These are phyloP conservation scores for Ochlodes sylvanus DNA, from an alignment of 2,888 invertebrate genomes.

Conservation along the genomic window DNA sequence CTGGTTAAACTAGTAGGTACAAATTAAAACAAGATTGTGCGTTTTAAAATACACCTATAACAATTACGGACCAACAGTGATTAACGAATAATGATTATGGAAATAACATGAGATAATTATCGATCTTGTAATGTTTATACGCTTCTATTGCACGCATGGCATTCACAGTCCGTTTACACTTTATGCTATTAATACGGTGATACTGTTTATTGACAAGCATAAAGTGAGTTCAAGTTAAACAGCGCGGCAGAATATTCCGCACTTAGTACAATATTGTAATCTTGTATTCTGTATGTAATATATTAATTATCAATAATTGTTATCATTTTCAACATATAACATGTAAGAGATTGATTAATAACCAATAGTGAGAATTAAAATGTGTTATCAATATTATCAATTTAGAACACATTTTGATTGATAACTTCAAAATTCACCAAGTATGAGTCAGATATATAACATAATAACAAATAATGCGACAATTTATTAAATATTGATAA, in stretches of 20 bases:
- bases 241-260: conserved; percentile 25
- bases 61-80: conserved; percentile 39
- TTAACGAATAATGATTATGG: conserved; percentile 48
- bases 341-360: not conserved
- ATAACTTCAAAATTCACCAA: too few species aligned
- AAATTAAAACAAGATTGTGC: not conserved
- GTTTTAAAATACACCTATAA: not conserved
- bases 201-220: not conserved
- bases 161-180: not conserved
- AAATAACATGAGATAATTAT: conserved; percentile 45
- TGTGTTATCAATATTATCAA: not conserved
- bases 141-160: conserved; percentile 37
- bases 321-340: not conserved
- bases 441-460: too few species aligned
- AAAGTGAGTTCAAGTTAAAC: not conserved
- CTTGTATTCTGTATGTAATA: not conserved
- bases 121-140: conserved; percentile 45
- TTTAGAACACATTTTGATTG: not conserved
- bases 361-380: not conserved
- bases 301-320: conserved; percentile 7
- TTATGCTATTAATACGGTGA: too few species aligned
- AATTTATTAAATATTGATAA: too few species aligned
- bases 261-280: conserved; percentile 34
- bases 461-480: too few species aligned
- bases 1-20: not conserved